Evolutionary conservation across 2,113 vertebrate species (phyloP).

Genomic region (Lagenorhynchus albirostris): DNA sequence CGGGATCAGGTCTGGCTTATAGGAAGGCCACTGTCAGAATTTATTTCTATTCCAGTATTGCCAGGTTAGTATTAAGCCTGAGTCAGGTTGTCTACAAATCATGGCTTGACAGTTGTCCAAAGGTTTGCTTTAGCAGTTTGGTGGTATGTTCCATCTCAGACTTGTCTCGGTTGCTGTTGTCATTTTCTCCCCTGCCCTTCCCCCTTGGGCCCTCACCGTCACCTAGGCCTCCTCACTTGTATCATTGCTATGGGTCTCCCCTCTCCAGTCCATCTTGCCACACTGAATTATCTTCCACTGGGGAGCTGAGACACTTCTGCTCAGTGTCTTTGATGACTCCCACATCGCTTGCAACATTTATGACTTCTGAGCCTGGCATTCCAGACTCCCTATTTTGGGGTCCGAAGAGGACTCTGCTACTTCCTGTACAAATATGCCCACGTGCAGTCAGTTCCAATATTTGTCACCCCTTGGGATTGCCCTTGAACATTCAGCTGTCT

Average conservation of each 20-base stretch:
- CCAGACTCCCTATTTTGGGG: neutral
- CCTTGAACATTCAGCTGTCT: neutral
- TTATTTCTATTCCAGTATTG: neutral
- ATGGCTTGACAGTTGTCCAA: neutral
- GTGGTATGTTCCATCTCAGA: neutral
- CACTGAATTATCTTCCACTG: neutral
- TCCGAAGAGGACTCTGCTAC: neutral
- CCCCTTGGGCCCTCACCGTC: neutral
- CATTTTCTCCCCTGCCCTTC: neutral
- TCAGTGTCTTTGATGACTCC: neutral
- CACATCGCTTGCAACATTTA: neutral
- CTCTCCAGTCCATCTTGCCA: neutral
- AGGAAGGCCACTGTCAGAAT: neutral
- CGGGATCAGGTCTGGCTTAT: neutral
- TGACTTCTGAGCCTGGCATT: neutral
- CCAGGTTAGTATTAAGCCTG: neutral
- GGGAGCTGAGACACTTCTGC: neutral
- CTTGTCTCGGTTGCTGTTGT: neutral
- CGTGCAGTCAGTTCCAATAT: neutral
- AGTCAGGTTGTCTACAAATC: neutral
- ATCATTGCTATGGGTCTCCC: neutral
- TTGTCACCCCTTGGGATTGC: neutral
- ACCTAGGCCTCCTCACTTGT: neutral
- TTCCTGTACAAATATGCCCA: neutral
- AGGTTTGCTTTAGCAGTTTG: neutral